These are phyloP conservation scores for Orbicella faveolata DNA, from an alignment of 64 coral and sea anemone genomes.

Conservation along the genomic window DNA sequence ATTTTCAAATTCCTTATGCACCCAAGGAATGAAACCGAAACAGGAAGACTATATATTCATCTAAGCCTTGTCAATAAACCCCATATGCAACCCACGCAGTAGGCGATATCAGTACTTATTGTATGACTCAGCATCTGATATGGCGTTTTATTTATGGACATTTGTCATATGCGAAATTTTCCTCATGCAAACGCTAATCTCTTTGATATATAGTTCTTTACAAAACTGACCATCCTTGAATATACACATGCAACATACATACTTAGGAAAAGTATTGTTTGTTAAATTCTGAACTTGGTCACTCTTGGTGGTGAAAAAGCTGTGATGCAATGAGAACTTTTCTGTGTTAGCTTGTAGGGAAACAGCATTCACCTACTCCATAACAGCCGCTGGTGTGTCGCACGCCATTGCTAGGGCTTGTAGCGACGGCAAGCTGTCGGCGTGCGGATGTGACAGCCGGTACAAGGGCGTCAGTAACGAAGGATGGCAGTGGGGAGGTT, in stretches of 20 bases:
- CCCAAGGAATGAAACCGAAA: background rate
- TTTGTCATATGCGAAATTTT: slow-evolving; percentile 14
- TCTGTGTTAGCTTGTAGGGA: slow-evolving; percentile 79
- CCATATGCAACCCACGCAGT: background rate
- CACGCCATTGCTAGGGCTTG: slow-evolving; percentile 91
- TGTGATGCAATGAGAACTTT: background rate
- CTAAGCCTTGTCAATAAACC: background rate
- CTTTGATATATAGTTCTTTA: background rate
- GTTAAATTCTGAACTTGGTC: no score
- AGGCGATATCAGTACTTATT: background rate
- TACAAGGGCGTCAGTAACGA: slow-evolving; percentile 81
- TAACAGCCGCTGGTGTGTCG: slow-evolving; percentile 91
- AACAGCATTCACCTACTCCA: slow-evolving; percentile 86
- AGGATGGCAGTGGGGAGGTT: slow-evolving; percentile 99
- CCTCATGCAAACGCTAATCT: background rate
- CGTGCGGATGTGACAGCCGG: slow-evolving; percentile 82
- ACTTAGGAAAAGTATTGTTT: no score
- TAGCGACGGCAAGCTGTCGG: slow-evolving; percentile 66
- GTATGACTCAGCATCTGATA: slow-evolving; percentile 3
- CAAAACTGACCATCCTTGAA: background rate
- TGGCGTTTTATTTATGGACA: background rate
- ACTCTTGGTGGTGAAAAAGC: no score
- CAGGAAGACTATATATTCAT: background rate
- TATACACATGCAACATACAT: background rate
- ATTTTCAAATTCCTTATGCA: background rate